Conservation (phyloP, 2,113 vertebrate genomes). For the Macrotus californicus region DNA sequence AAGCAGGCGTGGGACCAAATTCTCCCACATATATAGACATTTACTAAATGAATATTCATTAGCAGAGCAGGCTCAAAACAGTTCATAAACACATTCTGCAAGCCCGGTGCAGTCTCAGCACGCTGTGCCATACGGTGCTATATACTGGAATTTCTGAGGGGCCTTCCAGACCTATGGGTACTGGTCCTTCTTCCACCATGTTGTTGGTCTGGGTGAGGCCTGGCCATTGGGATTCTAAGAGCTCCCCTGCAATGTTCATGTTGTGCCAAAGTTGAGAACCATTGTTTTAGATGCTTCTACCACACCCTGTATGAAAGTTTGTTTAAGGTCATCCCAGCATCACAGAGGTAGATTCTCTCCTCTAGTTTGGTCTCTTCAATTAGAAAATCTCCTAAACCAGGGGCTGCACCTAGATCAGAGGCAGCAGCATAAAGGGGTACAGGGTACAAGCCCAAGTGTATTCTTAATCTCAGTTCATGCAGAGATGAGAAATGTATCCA, state of each 20-base stretch:
- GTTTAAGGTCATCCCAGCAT: background rate
- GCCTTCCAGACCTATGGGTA: background rate
- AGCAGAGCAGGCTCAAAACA: slow-evolving; percentile 44
- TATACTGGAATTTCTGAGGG: background rate
- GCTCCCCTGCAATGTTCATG: background rate
- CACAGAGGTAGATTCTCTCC: background rate
- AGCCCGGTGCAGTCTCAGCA: background rate
- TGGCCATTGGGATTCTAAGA: background rate
- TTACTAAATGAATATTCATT: slow-evolving; percentile 63
- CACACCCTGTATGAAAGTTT: background rate
- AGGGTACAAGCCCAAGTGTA: too few species aligned
- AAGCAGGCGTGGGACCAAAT: slow-evolving; percentile 53
- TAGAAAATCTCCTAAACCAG: background rate
- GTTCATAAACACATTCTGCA: background rate
- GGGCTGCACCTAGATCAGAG: background rate
- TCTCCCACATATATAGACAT: slow-evolving; percentile 53
- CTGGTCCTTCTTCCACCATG: background rate
- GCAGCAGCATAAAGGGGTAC: fast-evolving
- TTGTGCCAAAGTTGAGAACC: background rate
- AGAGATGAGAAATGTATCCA: background rate
- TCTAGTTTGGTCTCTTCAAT: background rate
- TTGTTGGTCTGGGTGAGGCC: background rate
- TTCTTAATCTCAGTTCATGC: background rate
- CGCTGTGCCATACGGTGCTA: background rate
- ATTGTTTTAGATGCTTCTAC: background rate